Evolutionary conservation across 2,797 vertebrate genomes (phyloP).

Genomic region (Falco berigora): DNA sequence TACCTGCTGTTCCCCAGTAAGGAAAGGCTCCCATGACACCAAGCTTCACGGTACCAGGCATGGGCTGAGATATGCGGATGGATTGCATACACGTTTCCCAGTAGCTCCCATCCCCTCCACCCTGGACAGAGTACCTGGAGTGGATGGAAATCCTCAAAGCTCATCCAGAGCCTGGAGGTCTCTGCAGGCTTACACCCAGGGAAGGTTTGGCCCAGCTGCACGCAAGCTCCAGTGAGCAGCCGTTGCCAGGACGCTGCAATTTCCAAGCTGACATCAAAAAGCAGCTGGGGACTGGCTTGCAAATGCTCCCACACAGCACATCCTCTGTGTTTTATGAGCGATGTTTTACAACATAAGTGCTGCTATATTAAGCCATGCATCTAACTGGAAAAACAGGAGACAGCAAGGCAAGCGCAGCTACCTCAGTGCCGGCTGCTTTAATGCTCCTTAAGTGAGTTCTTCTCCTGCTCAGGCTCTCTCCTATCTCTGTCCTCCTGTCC

Average conservation of each 20-base stretch:
- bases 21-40: background rate
- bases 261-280: constrained; percentile 52
- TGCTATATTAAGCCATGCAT: constrained; percentile 53
- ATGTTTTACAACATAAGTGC: constrained; percentile 45
- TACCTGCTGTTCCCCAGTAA: background rate
- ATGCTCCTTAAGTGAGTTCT: background rate
- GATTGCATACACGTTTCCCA: background rate
- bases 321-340: constrained; percentile 41
- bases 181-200: background rate
- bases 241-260: constrained; percentile 25
- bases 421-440: background rate
- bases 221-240: background rate
- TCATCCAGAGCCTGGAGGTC: background rate
- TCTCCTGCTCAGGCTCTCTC: background rate
- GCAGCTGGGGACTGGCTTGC: constrained; percentile 30
- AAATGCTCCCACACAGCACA: constrained; percentile 45
- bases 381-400: constrained; percentile 57
- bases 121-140: background rate
- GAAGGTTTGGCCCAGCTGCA: background rate
- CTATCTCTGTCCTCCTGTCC: background rate
- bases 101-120: background rate
- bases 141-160: background rate
- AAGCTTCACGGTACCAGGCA: background rate
- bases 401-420: background rate
- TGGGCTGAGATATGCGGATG: background rate